Evolutionary conservation across 2,888 invertebrate genomes (phyloP), one percentile per base, ranked within the genome.

Genomic region (Eristalis pertinax): DNA sequence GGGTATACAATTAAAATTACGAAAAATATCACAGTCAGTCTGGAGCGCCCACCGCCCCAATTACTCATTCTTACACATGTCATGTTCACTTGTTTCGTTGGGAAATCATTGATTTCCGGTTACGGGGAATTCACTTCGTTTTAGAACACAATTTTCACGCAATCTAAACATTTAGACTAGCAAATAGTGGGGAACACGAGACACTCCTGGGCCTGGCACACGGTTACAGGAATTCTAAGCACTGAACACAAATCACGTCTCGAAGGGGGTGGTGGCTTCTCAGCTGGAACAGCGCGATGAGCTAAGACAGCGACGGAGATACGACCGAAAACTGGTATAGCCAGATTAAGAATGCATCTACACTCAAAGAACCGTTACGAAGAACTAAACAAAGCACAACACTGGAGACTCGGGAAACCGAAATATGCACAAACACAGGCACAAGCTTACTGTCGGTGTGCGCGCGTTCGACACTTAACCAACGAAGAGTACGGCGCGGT

Each of bases 291-390:
- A 75, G 79, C 32, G 67, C 78, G 83, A 60, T 73, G 35, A 70
- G 74, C 70, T 65, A 74, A 82, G 77, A 62, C 70, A 38, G 38
- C 82, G 10, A 77, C 56, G 35, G 58, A 13, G 60, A 64, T 63
- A 83, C 60, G 43, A 75, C 58, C 65, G 41, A 32, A 68, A 87
- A 79, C 84, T 75, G 84, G 87, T 80, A 80, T 68, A 56, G 72
- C 84, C 67, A 80, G 87, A 83, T 81, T 75, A 83, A 87, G 74
- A 88, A 84, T 84, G 84, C 92, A 92, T 91, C 93, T 89, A 89
- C 92, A 92, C 92, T 92, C 93, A 92, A 92, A 92, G 92, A 92
- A 92, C 92, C 93, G 92, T 92, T 92, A 92, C 89, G 90, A 90
- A 91, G 90, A 90, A 92, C 93, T 92, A 91, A 90, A 72, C 86